A percentile compares a stretch with the other conserved stretches of the same genome.
phyloP scores from a whole-genome alignment of 2,888 invertebrate genomes.

The Axea sp. region DNA sequence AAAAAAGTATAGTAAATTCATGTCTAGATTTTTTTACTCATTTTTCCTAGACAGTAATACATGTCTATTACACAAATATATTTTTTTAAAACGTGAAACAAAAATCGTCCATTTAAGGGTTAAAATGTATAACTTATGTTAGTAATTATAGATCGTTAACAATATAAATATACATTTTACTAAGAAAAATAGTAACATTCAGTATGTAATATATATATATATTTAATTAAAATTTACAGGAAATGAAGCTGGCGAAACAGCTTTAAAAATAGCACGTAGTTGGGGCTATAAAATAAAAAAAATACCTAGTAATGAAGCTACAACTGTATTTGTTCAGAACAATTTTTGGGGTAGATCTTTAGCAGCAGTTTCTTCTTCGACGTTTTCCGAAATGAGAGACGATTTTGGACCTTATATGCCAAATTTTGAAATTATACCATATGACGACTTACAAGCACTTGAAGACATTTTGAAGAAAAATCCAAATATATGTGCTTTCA shows the following conservation, averaged over 20 bases:
- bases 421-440: slow-evolving; percentile 87
- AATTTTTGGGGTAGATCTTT: slow-evolving; percentile 93
- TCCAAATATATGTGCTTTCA: slow-evolving; percentile 87
- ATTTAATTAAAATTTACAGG: slow-evolving; percentile 77
- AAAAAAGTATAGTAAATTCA: too few species aligned
- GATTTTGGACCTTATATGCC: slow-evolving; percentile 91
- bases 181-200: too few species aligned
- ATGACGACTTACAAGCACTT: slow-evolving; percentile 85
- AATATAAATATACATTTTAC: too few species aligned
- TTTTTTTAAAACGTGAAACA: too few species aligned
- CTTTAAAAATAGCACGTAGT: slow-evolving; percentile 88
- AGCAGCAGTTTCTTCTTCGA: slow-evolving; percentile 89
- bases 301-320: slow-evolving; percentile 85
- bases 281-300: slow-evolving; percentile 90
- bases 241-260: slow-evolving; percentile 90
- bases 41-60: too few species aligned
- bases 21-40: too few species aligned
- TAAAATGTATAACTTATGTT: too few species aligned
- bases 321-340: slow-evolving; percentile 86
- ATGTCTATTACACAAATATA: too few species aligned
- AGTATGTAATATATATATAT: neutral
- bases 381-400: slow-evolving; percentile 85
- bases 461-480: slow-evolving; percentile 82
- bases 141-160: too few species aligned
- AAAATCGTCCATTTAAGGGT: too few species aligned